Evolutionary conservation across 1,140 invertebrate species (phyloP), one percentile per base, ranked within the genome.

Genomic region (Adoxophyes honmai): DNA sequence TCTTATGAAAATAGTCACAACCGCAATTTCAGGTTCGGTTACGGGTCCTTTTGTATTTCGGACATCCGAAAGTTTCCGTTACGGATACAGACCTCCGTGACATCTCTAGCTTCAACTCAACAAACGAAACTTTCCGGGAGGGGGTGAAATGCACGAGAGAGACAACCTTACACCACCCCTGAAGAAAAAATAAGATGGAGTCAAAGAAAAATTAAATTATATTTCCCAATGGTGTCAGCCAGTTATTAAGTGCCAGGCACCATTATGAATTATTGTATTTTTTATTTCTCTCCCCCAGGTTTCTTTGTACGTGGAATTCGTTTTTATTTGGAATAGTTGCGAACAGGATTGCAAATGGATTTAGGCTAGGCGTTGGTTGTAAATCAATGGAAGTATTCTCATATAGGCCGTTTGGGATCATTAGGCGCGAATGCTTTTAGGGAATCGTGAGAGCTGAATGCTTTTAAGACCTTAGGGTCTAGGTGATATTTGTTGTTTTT

Each of bases 141-240:
- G 71, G 75, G 75, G 68, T 64, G 69, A 78, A 86, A 75, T 66
- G 70, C 52, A 35, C 64, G 76, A 81, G 37, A 70, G 60, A 60
- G 77, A 81, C 39, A 66, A 34, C 57, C 52, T 38, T 61, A 69
- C 52, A 11, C 48, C 52, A 51, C 39, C 36, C 34, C 38, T 28
- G 14, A 55, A 33, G 71, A 55, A 59, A 57, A 64, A 88, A 61
- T 60, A 62, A 68, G 77, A 84, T 57, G 55, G 75, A 59, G 51
- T 56, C 52, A 66, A 58, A 86, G 81, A 89, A 86, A 89, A 88
- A 90, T 90, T 90, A 90, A 90, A 90, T 90, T 90, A 90, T 90
- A 89, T 90, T 88, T 90, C 86, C 86, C 86, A 86, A 87, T 88
- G 88, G 86, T 90, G 88, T 90, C 88, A 89, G 88, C 81, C 86